Conservation (phyloP, 37 sponge, comb jelly and placozoan species). For the Spongilla lacustris region DNA sequence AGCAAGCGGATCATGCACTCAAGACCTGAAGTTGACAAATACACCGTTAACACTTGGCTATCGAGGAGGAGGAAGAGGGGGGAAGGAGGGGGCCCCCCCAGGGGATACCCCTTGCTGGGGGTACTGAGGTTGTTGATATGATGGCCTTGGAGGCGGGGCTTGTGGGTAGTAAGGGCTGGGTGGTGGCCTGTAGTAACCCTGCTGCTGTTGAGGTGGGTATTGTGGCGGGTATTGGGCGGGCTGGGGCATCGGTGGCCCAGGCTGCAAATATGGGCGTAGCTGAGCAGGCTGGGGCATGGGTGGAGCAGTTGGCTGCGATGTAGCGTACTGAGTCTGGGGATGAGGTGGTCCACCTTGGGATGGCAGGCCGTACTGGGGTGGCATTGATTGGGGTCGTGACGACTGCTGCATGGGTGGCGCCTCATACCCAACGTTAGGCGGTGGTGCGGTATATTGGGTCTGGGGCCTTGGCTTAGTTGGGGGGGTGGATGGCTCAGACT, state of each 20-base stretch:
- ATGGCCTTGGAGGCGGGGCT: background rate
- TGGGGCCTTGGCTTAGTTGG: background rate
- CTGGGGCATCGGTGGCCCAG: background rate
- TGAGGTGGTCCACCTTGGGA: background rate
- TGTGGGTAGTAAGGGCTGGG: background rate
- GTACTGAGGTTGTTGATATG: background rate
- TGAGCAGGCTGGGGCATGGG: background rate
- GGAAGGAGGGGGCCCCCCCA: background rate
- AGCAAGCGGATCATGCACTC: no score
- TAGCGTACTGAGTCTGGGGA: no score
- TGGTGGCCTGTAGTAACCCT: background rate
- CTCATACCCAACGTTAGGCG: no score
- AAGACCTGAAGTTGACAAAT: conserved; percentile 14
- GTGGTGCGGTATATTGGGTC: background rate
- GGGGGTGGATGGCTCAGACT: background rate
- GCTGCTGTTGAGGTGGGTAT: conserved; percentile 9
- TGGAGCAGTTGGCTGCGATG: background rate
- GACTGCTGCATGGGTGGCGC: background rate
- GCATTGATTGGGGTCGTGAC: background rate
- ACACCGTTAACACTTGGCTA: background rate
- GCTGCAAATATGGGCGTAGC: background rate
- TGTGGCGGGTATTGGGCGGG: conserved; percentile 10
- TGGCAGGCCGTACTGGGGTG: background rate
- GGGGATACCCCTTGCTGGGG: background rate
- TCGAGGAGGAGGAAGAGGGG: conserved; percentile 20